Evolutionary conservation across 2,113 vertebrate genomes (phyloP), one percentile per base, ranked within the genome.

Genomic region (Neoarius graeffei): DNA sequence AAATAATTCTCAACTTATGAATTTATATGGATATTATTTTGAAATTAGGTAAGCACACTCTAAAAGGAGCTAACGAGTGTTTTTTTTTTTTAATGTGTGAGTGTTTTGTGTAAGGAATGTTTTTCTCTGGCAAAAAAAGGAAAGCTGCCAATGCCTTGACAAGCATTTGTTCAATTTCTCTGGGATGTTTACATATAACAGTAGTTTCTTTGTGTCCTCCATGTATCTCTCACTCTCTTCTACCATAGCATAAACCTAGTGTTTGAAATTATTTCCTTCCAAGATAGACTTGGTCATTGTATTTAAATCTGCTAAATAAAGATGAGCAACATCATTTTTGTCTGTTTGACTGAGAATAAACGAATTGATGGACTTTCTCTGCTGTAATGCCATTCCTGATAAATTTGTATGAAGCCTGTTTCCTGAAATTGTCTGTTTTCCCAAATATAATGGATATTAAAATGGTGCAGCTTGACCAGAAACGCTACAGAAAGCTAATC

Each of bases 221-320:
- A 89, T 91, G 88, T 89, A 59, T 93, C 86, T 93, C 86, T 91
- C 83, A 90, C 91, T 82, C 80, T 88, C 91, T 93, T 92, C 91
- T 88, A 89, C 89, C 91, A 91, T 89, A 87, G 92, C 91, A 93
- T 91, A 92, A 93, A 91, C 92, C 92, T 92, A 42, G 93, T 95
- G 92, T 95, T 94, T 95, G 90, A 93, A 94, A 94, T 93, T 92
- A 91, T 94, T 95, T 95, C 93, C 93, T 92, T 86, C 90, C 83
- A 86, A 93, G 91, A 92, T 90, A 91, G 91, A 94, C 89, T 93
- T 94, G 94, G 93, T 93, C 92, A 94, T 94, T 95, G 92, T 94
- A 94, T 94, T 95, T 93, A 95, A 95, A 94, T 93, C 92, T 93
- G 93, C 93, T 93, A 84, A 95, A 95, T 94, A 93, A 95, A 95